Percentiles rank a stretch among this genome's conserved stretches.
Evolutionary conservation across 2,797 vertebrate species (phyloP).

Genomic region (Sebastes taczanowskii): DNA sequence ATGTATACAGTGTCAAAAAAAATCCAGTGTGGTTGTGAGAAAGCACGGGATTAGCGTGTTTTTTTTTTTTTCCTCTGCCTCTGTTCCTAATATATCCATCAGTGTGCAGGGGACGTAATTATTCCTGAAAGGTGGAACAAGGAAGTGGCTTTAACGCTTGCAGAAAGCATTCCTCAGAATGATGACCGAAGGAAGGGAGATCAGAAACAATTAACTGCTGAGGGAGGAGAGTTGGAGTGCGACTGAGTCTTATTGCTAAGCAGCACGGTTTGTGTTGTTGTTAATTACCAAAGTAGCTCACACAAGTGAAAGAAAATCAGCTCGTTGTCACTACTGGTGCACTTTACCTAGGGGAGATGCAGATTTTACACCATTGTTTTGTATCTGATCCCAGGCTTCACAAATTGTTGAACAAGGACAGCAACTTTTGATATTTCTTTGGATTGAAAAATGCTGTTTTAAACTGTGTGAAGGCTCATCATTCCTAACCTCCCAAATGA

Average conservation of each 20-base stretch:
- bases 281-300: conserved; percentile 61
- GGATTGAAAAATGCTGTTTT: background rate
- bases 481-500: conserved; percentile 44
- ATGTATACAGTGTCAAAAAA: conserved; percentile 31
- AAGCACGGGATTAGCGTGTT: conserved; percentile 53
- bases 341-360: background rate
- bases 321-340: background rate
- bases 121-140: conserved; percentile 72
- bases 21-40: conserved; percentile 39
- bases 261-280: conserved; percentile 54
- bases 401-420: background rate
- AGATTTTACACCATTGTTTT: background rate
- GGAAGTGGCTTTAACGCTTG: conserved; percentile 69
- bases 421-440: conserved; percentile 8
- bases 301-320: conserved; percentile 28
- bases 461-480: conserved; percentile 35
- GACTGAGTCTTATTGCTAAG: conserved; percentile 58
- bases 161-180: conserved; percentile 65
- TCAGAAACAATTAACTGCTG: conserved; percentile 69
- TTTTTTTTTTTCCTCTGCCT: conserved; percentile 26
- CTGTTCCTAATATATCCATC: conserved; percentile 72
- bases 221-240: conserved; percentile 49
- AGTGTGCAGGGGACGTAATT: conserved; percentile 66
- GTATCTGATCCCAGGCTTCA: background rate
- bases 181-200: conserved; percentile 71